Percentiles rank a stretch among this genome's conserved stretches.
phyloP scores from a whole-genome alignment of 2,888 invertebrate species.

The Caenorhabditis becei region DNA sequence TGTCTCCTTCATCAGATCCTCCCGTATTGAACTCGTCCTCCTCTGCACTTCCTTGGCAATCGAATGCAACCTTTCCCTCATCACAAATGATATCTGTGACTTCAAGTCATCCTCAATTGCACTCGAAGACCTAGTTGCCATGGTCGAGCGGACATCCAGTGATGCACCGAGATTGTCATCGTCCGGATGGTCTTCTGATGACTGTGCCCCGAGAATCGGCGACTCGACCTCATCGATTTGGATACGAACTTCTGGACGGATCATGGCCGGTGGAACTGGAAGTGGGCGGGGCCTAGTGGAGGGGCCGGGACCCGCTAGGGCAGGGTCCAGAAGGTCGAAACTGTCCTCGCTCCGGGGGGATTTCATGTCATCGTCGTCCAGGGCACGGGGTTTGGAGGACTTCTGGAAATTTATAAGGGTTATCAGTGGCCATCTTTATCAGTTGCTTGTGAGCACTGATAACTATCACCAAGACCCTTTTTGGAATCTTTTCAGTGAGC shows the following conservation, averaged over 20 bases:
- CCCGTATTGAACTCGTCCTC: conserved; percentile 74
- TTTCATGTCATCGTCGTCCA: conserved; percentile 37
- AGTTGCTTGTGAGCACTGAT: too few species aligned
- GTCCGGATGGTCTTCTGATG: neutral
- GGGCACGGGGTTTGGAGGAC: conserved; percentile 40
- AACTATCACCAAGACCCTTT: neutral
- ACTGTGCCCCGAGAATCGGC: conserved; percentile 27
- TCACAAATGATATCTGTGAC: conserved; percentile 74
- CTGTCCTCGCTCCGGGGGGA: conserved; percentile 58
- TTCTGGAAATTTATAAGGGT: conserved; percentile 50
- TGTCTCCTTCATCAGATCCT: conserved; percentile 71
- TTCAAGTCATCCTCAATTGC: conserved; percentile 60
- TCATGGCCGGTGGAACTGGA: conserved; percentile 9
- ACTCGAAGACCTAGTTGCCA: conserved; percentile 9
- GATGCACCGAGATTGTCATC: neutral
- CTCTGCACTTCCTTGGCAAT: conserved; percentile 74
- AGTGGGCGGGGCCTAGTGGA: neutral
- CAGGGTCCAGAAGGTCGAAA: conserved; percentile 21
- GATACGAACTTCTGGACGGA: conserved; percentile 68
- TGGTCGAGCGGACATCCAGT: neutral
- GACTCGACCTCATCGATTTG: conserved; percentile 58
- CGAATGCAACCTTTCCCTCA: conserved; percentile 75
- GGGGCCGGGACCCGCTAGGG: neutral
- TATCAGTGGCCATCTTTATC: too few species aligned
- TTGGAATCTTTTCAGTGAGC: too few species aligned